Conservation (phyloP, 2,888 invertebrate species). For the Tenthredo distinguenda region DNA sequence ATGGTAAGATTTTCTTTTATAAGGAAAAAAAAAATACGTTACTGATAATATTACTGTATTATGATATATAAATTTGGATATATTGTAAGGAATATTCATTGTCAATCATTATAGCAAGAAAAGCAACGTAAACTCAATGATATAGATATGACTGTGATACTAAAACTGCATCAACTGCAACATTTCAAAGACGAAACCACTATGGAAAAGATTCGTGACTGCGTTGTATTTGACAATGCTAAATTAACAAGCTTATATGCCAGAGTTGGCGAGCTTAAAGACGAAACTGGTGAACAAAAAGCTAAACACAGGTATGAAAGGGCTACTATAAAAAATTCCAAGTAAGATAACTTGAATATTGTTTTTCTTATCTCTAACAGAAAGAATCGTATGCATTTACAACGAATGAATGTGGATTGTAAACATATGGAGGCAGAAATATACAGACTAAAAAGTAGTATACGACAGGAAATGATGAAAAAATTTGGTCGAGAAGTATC, state of each 20-base stretch:
- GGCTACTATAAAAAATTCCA: background rate
- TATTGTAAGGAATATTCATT: slow-evolving; percentile 16
- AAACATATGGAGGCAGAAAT: slow-evolving; percentile 84
- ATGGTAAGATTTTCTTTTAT: slow-evolving; percentile 79
- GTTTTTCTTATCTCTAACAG: slow-evolving; percentile 74
- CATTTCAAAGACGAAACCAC: slow-evolving; percentile 79
- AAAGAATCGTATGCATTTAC: slow-evolving; percentile 84
- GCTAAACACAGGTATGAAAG: slow-evolving; percentile 81
- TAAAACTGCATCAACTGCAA: slow-evolving; percentile 86
- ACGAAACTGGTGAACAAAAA: slow-evolving; percentile 84
- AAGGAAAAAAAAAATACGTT: background rate
- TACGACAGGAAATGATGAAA: slow-evolving; percentile 79
- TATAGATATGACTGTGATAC: slow-evolving; percentile 84
- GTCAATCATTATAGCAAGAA: slow-evolving; percentile 80
- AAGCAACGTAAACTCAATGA: slow-evolving; percentile 90
- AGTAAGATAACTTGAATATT: background rate
- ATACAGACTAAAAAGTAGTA: slow-evolving; percentile 80
- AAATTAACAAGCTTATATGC: slow-evolving; percentile 81
- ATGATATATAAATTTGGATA: background rate
- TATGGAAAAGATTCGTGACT: slow-evolving; percentile 76
- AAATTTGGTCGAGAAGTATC: slow-evolving; percentile 82
- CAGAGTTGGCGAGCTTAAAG: slow-evolving; percentile 83
- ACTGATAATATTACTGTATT: slow-evolving; percentile 7
- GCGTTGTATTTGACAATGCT: slow-evolving; percentile 83
- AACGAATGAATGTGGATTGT: slow-evolving; percentile 86